phyloP scores from a whole-genome alignment of 1,140 invertebrate species.

The Cherax destructor region DNA sequence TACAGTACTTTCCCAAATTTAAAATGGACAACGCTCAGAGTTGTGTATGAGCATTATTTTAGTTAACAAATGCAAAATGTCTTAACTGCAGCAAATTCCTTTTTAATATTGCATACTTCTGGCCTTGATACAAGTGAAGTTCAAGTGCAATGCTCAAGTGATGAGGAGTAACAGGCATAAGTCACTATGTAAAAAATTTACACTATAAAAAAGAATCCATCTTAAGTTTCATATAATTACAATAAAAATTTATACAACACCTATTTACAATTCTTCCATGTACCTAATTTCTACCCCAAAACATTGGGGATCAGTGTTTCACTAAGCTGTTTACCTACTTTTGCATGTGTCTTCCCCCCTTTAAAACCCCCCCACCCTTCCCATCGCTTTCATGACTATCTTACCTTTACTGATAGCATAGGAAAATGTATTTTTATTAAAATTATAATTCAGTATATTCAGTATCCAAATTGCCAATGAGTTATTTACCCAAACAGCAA shows the following conservation, averaged over 20 bases:
- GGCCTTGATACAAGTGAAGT: neutral
- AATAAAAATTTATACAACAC: constrained; percentile 22
- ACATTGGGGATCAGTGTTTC: too few relatives aligned
- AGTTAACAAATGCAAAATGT: neutral
- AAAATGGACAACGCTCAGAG: neutral
- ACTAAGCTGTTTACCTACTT: too few relatives aligned
- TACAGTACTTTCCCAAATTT: neutral
- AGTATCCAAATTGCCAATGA: too few relatives aligned
- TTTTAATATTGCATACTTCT: neutral
- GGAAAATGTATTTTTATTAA: too few relatives aligned
- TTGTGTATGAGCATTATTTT: too few relatives aligned
- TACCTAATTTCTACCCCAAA: too few relatives aligned
- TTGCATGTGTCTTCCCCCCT: too few relatives aligned
- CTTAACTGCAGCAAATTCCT: neutral
- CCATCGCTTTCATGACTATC: too few relatives aligned
- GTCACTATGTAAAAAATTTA: neutral
- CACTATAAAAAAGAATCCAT: neutral
- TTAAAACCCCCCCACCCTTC: too few relatives aligned
- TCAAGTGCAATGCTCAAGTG: neutral
- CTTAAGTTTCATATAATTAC: neutral
- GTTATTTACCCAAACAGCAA: too few relatives aligned
- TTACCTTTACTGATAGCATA: too few relatives aligned
- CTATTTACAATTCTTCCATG: constrained; percentile 9
- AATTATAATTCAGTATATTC: too few relatives aligned
- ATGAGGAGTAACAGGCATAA: neutral